Evolutionary conservation across 2,113 vertebrate genomes (phyloP), one percentile per base, ranked within the genome.

Genomic region (Eulemur macaco): DNA sequence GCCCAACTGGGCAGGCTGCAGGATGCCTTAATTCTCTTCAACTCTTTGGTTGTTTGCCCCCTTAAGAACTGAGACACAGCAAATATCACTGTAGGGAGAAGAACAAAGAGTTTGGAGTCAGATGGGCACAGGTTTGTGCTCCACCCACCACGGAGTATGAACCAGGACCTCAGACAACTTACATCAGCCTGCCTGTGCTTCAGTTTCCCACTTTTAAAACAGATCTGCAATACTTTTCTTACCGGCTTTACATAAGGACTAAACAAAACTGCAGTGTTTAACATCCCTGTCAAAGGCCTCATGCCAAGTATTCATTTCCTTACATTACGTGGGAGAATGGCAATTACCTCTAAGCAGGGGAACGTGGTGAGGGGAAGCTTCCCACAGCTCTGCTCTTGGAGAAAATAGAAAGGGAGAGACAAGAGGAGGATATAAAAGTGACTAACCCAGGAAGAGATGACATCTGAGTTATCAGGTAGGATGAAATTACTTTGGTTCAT

Each of bases 361-460:
- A 77, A 88, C 34, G 27, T 29, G 58, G 31, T 56, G 45, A 86
- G n/a, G 69, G 47, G 71, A 47, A 84, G 37, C 77, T 81, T 90
- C 52, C 31, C 34, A 23, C n/a, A 34, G 37, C 71, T 93, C 87
- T 29, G 9, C 78, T 92, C 66, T 29, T 23, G 50, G 68, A 96
- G 90, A 95, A 93, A 93, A 93, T 18, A 94, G 83, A 91, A 94
- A 82, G 86, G n/a, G 54, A 86, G 85, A 94, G 63, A 64, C 0
- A 45, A 81, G n/a, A 78, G 81, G 66, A 95, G 52, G 60, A 86
- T 8, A 23, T 34, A 89, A 31, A 87, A 66, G 39, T 90, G 89
- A 96, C 92, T 50, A 86, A 91, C 25, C 23, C 17, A 47, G 84
- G 84, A 96, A 81, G 85, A 84, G 45, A 87, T 80, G 71, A 88